Evolutionary conservation across 2,888 invertebrate species (phyloP).

Genomic region (Drosophila villosipedis): DNA sequence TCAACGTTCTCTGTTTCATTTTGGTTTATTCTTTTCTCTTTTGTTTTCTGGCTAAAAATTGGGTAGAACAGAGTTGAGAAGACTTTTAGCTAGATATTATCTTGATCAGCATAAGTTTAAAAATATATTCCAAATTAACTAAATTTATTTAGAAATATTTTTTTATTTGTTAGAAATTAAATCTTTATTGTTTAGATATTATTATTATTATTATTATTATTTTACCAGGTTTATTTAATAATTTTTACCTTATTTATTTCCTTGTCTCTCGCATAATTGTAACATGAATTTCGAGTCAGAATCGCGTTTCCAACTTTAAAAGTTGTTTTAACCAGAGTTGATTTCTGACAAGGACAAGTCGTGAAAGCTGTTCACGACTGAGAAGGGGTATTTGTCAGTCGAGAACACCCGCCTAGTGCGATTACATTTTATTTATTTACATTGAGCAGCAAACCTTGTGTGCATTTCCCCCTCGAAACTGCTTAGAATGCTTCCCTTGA

Average conservation of each 20-base stretch:
- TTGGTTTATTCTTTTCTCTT: neutral
- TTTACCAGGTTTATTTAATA: neutral
- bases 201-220: neutral
- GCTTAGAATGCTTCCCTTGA: neutral
- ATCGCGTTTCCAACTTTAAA: neutral
- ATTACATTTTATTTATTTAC: constrained; percentile 35
- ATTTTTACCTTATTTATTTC: neutral
- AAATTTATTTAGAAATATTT: neutral
- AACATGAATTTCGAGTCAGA: neutral
- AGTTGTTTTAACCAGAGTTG: neutral
- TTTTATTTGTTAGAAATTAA: neutral
- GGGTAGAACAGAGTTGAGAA: neutral
- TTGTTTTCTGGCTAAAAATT: neutral
- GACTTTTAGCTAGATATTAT: neutral
- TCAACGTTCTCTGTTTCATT: constrained; percentile 36
- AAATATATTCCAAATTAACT: neutral
- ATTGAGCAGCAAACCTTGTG: neutral
- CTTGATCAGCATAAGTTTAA: neutral
- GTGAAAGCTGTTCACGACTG: neutral
- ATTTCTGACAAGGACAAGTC: neutral
- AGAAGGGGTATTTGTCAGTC: neutral
- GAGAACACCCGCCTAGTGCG: neutral
- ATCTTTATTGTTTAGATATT: neutral
- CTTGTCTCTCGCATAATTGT: neutral
- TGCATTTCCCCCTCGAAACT: neutral